Base-by-base conservation (phyloP, 2,113 vertebrate genomes). In the Aptenodytes patagonicus region DNA sequence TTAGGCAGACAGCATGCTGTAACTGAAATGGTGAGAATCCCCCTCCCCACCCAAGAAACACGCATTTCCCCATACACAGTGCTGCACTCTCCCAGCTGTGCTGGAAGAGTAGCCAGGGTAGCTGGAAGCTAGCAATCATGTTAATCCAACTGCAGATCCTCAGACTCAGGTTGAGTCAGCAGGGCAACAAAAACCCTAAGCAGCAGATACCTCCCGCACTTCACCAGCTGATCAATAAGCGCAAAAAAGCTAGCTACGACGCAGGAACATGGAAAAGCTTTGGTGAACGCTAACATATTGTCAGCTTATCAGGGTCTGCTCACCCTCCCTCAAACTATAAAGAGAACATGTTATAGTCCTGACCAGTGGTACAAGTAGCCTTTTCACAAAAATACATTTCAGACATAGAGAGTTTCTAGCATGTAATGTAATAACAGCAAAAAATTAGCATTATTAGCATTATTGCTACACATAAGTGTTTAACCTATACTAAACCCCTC, bases 371-470 rank as follows among this genome's bases (percentile, higher is more conserved):
- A 92, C 77, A 83, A 78, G 79, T 21, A 25, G 32, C 57, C 79
- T 54, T 71, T 64, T 65, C n/a, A 51, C 66, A 81, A 51, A 95
- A 93, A 91, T 51, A 89, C 46, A 55, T 66, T 90, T 89, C 72
- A 95, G 32, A 58, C 57, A 57, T 5, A 34, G 32, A 13, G 44
- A 70, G 44, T 61, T 95, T 84, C 91, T 29, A 83, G 88, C 29
- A 25, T 15, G 51, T 40, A 69, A 93, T 82, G 87, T 80, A 97
- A 20, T 42, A 89, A 87, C 82, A 76, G 34, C 71, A 87, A 28
- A 83, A 52, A 89, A 78, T 76, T 36, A 68, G 34, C 40, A 51
- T 32, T 32, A 34, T 38, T 11, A 38, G 22, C 31, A 52, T 42
- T 77, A 64, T 1, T 28, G 57, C 61, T 36, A 70, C 28, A n/a